Conservation (phyloP, 2,888 invertebrate species). For the Drosophila paranaensis region DNA sequence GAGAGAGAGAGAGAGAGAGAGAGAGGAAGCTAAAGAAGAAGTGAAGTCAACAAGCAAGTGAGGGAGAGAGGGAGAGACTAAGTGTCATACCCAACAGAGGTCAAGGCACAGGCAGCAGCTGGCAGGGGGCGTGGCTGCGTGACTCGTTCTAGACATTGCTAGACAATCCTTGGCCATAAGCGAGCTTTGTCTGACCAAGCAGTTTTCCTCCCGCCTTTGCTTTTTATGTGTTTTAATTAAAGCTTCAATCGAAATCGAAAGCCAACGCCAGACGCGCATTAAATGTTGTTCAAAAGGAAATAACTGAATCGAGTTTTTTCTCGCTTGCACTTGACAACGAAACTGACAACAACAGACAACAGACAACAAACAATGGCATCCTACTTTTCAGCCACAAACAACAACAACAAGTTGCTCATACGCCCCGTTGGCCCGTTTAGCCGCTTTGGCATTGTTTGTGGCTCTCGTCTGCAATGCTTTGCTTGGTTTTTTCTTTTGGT, state of each 20-base stretch:
- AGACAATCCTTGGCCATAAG: constrained; percentile 28
- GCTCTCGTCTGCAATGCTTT: constrained; percentile 22
- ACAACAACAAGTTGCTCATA: constrained; percentile 69
- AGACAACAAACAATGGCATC: constrained; percentile 71
- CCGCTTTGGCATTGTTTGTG: constrained; percentile 67
- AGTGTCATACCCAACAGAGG: not conserved
- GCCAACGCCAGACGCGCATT: constrained; percentile 52
- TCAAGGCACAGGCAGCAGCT: too few species aligned
- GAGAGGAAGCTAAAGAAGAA: constrained; percentile 2
- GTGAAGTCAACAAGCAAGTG: not conserved
- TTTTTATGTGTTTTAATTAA: constrained; percentile 79
- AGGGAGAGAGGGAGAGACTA: not conserved
- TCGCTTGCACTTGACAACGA: constrained; percentile 79
- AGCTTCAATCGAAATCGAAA: constrained; percentile 70
- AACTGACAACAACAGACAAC: constrained; percentile 60
- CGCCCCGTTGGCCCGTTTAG: constrained; percentile 69
- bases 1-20: not conserved
- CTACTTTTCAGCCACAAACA: constrained; percentile 72
- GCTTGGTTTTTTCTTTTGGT: constrained; percentile 23
- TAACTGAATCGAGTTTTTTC: constrained; percentile 62
- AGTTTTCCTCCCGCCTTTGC: constrained; percentile 1
- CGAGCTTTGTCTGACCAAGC: constrained; percentile 31
- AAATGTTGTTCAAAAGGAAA: constrained; percentile 67
- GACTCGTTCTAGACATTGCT: constrained; percentile 1
- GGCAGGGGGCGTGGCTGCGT: not conserved